A percentile compares a stretch with the other conserved stretches of the same genome.
These are phyloP conservation scores for Cynoglossus semilaevis DNA, from an alignment of 2,113 vertebrate species.

Conservation along the genomic window DNA sequence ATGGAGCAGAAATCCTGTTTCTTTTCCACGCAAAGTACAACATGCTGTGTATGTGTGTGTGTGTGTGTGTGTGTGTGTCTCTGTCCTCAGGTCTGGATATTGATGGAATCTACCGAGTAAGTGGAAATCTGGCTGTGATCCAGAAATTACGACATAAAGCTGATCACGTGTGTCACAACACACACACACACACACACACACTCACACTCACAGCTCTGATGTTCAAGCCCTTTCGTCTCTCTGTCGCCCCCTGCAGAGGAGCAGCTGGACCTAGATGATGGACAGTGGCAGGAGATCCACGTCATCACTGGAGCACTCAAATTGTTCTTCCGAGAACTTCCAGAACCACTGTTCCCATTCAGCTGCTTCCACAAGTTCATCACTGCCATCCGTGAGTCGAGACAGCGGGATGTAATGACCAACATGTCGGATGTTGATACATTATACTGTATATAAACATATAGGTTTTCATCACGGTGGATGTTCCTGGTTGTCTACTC, in stretches of 20 bases:
- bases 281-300: slow-evolving; percentile 91
- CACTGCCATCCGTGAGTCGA: slow-evolving; percentile 84
- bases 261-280: slow-evolving; percentile 87
- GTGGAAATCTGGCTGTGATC: too few relatives aligned
- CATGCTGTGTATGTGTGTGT: background rate
- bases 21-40: too few relatives aligned
- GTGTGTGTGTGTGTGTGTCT: slow-evolving; percentile 1
- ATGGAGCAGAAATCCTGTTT: background rate
- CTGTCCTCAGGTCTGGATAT: background rate
- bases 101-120: too few relatives aligned
- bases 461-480: background rate
- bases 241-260: slow-evolving; percentile 69
- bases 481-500: too few relatives aligned
- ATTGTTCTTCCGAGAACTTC: slow-evolving; percentile 89
- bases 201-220: too few relatives aligned
- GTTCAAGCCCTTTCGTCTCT: background rate
- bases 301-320: slow-evolving; percentile 91
- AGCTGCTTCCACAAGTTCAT: slow-evolving; percentile 86
- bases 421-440: too few relatives aligned
- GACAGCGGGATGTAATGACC: too few relatives aligned
- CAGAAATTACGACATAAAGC: too few relatives aligned
- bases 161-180: too few relatives aligned
- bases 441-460: background rate
- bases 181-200: too few relatives aligned
- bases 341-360: slow-evolving; percentile 88